phyloP scores from a whole-genome alignment of 2,888 invertebrate genomes.

The Schizaphis graminum region DNA sequence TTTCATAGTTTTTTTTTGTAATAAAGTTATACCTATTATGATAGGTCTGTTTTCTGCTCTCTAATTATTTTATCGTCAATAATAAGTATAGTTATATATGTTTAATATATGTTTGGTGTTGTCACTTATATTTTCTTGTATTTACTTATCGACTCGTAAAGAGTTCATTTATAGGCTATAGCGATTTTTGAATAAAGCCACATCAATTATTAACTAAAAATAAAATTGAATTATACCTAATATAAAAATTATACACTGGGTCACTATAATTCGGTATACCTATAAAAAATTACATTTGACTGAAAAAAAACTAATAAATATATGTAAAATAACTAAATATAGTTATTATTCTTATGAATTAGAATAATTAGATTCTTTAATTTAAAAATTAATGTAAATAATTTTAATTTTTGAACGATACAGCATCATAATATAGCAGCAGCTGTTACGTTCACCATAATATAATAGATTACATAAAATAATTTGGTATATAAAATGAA shows the following conservation, averaged over 20 bases:
- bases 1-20: not conserved
- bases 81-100: not conserved
- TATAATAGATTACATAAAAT: not conserved
- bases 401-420: not conserved
- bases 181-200: not conserved
- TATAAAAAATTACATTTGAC: no score
- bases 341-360: no score
- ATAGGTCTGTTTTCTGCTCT: not conserved
- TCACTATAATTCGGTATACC: not conserved
- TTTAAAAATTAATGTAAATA: not conserved
- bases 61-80: not conserved
- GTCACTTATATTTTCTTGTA: not conserved
- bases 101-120: not conserved
- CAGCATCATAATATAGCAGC: not conserved
- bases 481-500: not conserved
- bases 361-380: no score
- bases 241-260: not conserved
- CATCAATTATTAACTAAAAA: not conserved
- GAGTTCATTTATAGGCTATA: not conserved
- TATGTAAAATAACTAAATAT: not conserved
- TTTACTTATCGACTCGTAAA: not conserved
- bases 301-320: not conserved
- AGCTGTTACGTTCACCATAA: not conserved
- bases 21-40: not conserved
- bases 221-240: not conserved